phyloP scores from a whole-genome alignment of 2,797 vertebrate genomes.

The Hephaestus fuliginosus region DNA sequence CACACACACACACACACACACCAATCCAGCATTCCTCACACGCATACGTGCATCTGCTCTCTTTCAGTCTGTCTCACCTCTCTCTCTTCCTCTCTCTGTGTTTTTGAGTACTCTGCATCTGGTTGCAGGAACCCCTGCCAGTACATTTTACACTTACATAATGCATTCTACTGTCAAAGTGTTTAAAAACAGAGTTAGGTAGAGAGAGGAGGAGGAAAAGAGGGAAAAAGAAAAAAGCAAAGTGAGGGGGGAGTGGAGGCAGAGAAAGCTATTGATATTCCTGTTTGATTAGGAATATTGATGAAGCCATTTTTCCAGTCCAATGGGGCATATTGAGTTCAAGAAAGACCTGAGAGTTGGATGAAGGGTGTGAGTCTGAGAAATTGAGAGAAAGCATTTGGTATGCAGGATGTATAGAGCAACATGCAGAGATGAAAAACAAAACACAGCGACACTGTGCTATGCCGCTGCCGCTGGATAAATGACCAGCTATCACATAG shows the following conservation, averaged over 20 bases:
- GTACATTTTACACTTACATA: constrained; percentile 73
- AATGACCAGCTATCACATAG: constrained; percentile 43
- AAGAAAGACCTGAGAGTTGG: constrained; percentile 22
- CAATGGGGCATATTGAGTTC: constrained; percentile 10
- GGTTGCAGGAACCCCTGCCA: constrained; percentile 64
- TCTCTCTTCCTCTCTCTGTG: constrained; percentile 51
- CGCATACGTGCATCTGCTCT: constrained; percentile 63
- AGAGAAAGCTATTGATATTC: constrained; percentile 31
- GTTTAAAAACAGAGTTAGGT: constrained; percentile 40
- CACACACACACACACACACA: constrained; percentile 39
- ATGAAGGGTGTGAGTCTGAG: not conserved
- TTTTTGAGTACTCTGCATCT: constrained; percentile 70
- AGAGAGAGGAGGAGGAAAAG: not conserved
- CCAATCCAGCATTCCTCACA: constrained; percentile 61
- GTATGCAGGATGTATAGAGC: constrained; percentile 48
- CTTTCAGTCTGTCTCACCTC: constrained; percentile 67
- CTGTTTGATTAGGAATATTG: constrained; percentile 50
- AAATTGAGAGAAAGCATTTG: constrained; percentile 24
- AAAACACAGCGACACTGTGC: constrained; percentile 11
- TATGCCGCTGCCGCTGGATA: constrained; percentile 39
- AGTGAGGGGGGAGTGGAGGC: not conserved
- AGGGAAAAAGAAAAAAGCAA: not conserved
- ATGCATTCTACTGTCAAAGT: constrained; percentile 63
- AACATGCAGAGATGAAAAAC: constrained; percentile 46
- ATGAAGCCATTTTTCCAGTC: constrained; percentile 32